These are phyloP conservation scores for Scomber scombrus DNA, from an alignment of 2,113 vertebrate genomes.

Conservation along the genomic window DNA sequence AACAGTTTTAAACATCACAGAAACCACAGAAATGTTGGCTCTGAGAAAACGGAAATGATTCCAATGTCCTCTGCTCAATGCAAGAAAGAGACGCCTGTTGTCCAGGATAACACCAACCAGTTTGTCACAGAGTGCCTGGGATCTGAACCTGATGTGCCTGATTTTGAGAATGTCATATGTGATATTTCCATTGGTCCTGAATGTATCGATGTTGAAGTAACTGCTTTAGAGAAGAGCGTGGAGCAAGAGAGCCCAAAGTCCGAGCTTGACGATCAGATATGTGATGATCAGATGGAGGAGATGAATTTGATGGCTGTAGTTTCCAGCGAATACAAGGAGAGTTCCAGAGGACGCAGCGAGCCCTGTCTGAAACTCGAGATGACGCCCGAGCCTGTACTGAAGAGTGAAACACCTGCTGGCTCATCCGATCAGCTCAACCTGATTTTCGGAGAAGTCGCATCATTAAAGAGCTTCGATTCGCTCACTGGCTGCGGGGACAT, in stretches of 20 bases:
- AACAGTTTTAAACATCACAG: conserved; percentile 93
- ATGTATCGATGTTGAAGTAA: conserved; percentile 63
- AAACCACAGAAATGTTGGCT: conserved; percentile 86
- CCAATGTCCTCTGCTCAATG: conserved; percentile 65
- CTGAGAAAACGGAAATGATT: conserved; percentile 83
- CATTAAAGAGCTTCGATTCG: conserved; percentile 97
- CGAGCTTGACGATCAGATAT: conserved; percentile 33
- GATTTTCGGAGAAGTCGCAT: conserved; percentile 92
- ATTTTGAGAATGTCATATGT: conserved; percentile 57
- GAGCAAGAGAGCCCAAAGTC: conserved; percentile 55
- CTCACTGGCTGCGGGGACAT: conserved; percentile 97
- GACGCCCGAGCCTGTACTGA: conserved; percentile 69
- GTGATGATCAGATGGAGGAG: conserved; percentile 34
- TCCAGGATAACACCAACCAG: conserved; percentile 48
- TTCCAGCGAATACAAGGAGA: conserved; percentile 51
- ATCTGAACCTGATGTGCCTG: conserved; percentile 82
- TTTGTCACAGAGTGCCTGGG: conserved; percentile 74
- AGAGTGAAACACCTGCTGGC: conserved; percentile 68
- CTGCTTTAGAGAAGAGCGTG: conserved; percentile 52
- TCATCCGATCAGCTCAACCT: conserved; percentile 90
- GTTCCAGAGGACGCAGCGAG: conserved; percentile 66
- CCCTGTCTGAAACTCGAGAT: conserved; percentile 68
- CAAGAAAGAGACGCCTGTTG: conserved; percentile 76
- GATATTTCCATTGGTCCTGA: conserved; percentile 61
- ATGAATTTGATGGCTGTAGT: background rate